Base-by-base conservation (phyloP, 2,888 invertebrate species). In the Nemapogon koenigi region DNA sequence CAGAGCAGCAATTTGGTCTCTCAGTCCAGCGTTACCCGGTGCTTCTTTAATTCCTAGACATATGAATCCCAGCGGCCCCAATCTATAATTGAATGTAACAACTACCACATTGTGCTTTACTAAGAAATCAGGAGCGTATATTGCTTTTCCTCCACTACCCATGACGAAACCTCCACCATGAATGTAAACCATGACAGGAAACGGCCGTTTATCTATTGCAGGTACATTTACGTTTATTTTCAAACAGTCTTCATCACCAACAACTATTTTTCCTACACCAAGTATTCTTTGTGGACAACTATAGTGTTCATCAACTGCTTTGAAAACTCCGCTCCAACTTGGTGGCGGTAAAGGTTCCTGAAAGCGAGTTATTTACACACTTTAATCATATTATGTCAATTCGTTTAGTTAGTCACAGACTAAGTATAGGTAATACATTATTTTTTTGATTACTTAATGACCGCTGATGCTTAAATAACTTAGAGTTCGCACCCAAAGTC, bases 1-100 rank as follows among this genome's bases (percentile, higher is more conserved):
- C 10, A 78, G 47, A n/a, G 76, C 76, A 27, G 72, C 70, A 26
- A 75, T 51, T 45, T 76, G 76, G 38, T 78, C 76, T 52, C 71
- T 75, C 2, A 78, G 46, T 0, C 69, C 76, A 33, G 71, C 71
- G 29, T 76, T 78, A 2, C 76, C 76, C 4, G 76, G 76, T 1
- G 67, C 76, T 43, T 71, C 73, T 49, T 71, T 59, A 3, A 62
- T 72, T 4, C 66, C 63, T 7, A 78, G 55, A 47, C 76, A 76
- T 13, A 65, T 45, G 38, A 76, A 78, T 1, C 76, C 76, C 10
- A 76, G 50, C 2, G 58, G 56, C 17, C 72, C 72, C 37, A 78
- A 55, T 46, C 76, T 64, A 45, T 78, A 78, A 45, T 76, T 71
- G 44, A 78, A 66, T 2, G 75, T 72, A 0, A 75, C 67, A 45